Conservation (phyloP, 1,140 invertebrate genomes). For the Euura lappo region DNA sequence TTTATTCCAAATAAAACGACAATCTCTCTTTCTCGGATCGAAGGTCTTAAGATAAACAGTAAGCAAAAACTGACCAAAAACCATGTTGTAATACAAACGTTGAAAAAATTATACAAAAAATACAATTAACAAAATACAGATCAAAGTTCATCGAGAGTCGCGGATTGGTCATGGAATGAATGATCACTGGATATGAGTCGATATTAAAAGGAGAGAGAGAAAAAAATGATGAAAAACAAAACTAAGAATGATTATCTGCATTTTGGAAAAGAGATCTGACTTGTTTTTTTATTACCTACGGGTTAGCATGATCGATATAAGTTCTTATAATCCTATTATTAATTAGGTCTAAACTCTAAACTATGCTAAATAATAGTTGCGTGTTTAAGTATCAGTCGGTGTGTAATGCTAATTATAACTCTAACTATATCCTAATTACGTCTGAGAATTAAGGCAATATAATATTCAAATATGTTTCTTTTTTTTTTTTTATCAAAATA, state of each 20-base stretch:
- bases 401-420: not conserved
- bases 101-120: too few species aligned
- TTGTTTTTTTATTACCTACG: too few species aligned
- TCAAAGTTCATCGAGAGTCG: not conserved
- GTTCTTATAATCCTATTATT: not conserved
- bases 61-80: not conserved
- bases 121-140: too few species aligned
- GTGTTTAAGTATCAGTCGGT: constrained; percentile 14
- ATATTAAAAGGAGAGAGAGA: not conserved
- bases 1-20: too few species aligned
- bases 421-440: constrained; percentile 1
- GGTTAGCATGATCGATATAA: too few species aligned
- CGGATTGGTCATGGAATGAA: not conserved
- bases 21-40: not conserved
- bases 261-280: too few species aligned
- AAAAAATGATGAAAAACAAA: not conserved
- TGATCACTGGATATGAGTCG: not conserved
- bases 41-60: not conserved
- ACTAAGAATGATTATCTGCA: too few species aligned
- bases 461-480: not conserved
- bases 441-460: not conserved
- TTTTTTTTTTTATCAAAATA: constrained; percentile 27
- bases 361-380: not conserved
- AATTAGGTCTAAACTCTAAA: not conserved
- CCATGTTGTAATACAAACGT: too few species aligned